Base-by-base conservation (phyloP, 1,140 invertebrate species). In the Zaprionus kolodkinae region DNA sequence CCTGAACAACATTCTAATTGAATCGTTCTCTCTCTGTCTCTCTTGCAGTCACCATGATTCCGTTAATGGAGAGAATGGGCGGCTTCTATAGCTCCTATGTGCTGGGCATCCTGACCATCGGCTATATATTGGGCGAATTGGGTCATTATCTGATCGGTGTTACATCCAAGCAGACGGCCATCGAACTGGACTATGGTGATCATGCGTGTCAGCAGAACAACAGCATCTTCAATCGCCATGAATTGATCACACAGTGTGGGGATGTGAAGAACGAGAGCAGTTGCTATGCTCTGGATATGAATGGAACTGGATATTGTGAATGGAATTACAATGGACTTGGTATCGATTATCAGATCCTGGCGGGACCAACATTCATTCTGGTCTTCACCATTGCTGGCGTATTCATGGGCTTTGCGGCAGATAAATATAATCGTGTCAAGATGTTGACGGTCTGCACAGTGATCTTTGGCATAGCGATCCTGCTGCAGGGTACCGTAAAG, bases 311-410 rank as follows among this genome's bases (percentile, higher is more conserved):
- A 1, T 96, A 96, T 81, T 99, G 98, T 92, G 96, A 97, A 84
- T 98, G 97, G 97, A 96, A 97, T 89, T 98, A 98, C 94, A 98
- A 97, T 92, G 98, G 98, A 0, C 94, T 98, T 45, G 98, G 98
- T 2, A 93, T 98, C 35, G 96, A 98, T 81, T 98, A 98, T 93
- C 97, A 98, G 93, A 95, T 98, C 75, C 93, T 99, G 40, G 97
- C 97, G 0, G 98, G 98, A 0, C 98, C 98, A 1, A 96, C 96
- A 74, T 98, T 98, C 93, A 98, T 98, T 80, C 95, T 97, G 10
- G 96, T 98, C 25, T 99, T 97, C 92, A 98, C 97, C 0, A 94
- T 98, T 30, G 95, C 96, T 15, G 97, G 97, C 2, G 95, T 98
- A 10, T 94, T 97, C 62, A 94, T 98, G 76, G 97, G 97, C n/a